Base-by-base conservation (phyloP, 2,113 vertebrate genomes). In the Mormoops blainvillei region DNA sequence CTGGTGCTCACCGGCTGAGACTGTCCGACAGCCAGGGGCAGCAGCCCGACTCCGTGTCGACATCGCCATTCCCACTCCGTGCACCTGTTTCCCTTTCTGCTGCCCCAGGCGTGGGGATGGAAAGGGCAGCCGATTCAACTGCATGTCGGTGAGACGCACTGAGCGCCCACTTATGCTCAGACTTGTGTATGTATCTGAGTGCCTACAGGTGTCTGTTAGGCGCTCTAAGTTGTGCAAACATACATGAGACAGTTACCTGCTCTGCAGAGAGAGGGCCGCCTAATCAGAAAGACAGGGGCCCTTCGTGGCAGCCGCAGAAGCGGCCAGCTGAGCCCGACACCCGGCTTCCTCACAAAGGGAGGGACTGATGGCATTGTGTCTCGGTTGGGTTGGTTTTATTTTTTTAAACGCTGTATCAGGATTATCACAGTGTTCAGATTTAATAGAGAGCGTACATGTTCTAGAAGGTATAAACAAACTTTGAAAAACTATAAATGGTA, bases 361-460 rank as follows among this genome's bases (percentile, higher is more conserved):
- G 92, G 99, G 74, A 91, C 99, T n/a, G 99, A 99, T 97, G 98
- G 98, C 11, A 56, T 99, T 99, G 98, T 95, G 98, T 99, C 6
- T 98, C 97, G 7, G 91, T 97, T 56, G 54, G n/a, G n/a, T 0
- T 98, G 24, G 24, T 18, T 18, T n/a, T n/a, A n/a, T 20, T 19
- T 16, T 67, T 68, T 68, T 67, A 97, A 78, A 98, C 99, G 61
- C 96, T 89, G 0, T 98, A 97, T 84, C 97, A 83, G 9, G 98
- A 99, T 38, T 99, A 98, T 94, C 87, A 98, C 31, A 83, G 31
- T 52, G 50, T 98, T 99, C 99, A 98, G 99, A 93, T 82, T 97
- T 98, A 94, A 86, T 95, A 0, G 98, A 99, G 92, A 99, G 98
- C 98, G 96, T 98, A 94, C 96, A 98, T 58, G 88, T 99, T 86